Evolutionary conservation across 2,797 vertebrate species (phyloP).

Genomic region (Amblyraja radiata): DNA sequence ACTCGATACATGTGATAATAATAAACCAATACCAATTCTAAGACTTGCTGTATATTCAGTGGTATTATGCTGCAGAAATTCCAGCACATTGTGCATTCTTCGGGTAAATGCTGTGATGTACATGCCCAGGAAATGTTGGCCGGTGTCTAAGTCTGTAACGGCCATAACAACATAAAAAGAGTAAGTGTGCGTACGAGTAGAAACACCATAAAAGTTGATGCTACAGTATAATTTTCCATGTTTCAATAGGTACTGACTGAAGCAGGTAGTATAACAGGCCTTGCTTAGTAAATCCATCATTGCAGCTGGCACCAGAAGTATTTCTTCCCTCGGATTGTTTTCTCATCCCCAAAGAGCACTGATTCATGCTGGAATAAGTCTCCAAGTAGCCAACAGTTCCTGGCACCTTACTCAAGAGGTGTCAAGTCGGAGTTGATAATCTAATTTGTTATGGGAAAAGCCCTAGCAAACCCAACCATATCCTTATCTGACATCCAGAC

Average conservation of each 20-base stretch:
- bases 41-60: background rate
- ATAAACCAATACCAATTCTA: background rate
- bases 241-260: background rate
- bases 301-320: slow-evolving; percentile 3
- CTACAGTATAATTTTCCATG: background rate
- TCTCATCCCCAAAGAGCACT: background rate
- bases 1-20: no score
- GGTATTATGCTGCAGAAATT: background rate
- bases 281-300: background rate
- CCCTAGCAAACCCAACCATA: background rate
- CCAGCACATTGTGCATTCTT: background rate
- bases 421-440: background rate
- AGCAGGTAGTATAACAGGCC: slow-evolving; percentile 4
- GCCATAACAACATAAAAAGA: background rate
- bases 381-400: background rate
- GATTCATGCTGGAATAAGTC: background rate
- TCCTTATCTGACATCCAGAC: background rate
- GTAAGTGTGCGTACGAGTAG: background rate
- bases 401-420: background rate
- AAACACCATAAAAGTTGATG: background rate
- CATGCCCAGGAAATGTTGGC: background rate
- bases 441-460: background rate
- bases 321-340: background rate
- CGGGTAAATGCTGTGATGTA: background rate
- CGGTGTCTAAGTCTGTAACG: background rate